These are phyloP conservation scores for Spongilla lacustris DNA, from an alignment of 37 sponge, comb jelly and placozoan genomes.

Conservation along the genomic window DNA sequence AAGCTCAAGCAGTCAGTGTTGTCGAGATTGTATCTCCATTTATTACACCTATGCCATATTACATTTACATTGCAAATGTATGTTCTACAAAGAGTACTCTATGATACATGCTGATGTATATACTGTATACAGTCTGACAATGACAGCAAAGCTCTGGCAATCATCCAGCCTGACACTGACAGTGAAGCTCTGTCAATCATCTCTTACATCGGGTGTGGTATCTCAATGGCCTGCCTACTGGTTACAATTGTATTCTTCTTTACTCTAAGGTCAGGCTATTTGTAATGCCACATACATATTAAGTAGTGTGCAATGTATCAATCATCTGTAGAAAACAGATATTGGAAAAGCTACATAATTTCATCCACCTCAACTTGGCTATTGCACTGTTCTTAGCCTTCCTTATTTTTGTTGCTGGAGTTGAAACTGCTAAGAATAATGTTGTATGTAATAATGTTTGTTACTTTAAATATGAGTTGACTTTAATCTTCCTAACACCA, in stretches of 20 bases:
- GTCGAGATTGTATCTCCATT: too few species aligned
- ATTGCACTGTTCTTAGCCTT: conserved; percentile 44
- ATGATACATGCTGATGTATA: not conserved
- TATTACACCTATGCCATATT: too few species aligned
- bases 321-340: conserved; percentile 44
- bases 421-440: conserved; percentile 13
- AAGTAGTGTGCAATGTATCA: not conserved
- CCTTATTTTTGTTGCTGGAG: conserved; percentile 41
- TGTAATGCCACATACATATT: not conserved
- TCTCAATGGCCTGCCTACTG: conserved; percentile 53
- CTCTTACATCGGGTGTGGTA: conserved; percentile 58
- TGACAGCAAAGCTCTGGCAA: too few species aligned
- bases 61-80: too few species aligned
- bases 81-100: not conserved
- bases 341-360: conserved; percentile 34
- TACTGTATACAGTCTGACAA: not conserved
- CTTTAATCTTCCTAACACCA: too few species aligned
- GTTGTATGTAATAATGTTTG: too few species aligned
- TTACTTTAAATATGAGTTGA: too few species aligned
- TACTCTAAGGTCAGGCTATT: conserved; percentile 25
- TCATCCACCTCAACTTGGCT: conserved; percentile 55
- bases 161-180: too few species aligned
- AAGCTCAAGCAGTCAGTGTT: too few species aligned
- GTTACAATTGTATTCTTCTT: conserved; percentile 56
- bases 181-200: conserved; percentile 18